A percentile compares a stretch with the other conserved stretches of the same genome.
phyloP scores from a whole-genome alignment of 1,140 invertebrate species.

The Aphelinus atriplicis region DNA sequence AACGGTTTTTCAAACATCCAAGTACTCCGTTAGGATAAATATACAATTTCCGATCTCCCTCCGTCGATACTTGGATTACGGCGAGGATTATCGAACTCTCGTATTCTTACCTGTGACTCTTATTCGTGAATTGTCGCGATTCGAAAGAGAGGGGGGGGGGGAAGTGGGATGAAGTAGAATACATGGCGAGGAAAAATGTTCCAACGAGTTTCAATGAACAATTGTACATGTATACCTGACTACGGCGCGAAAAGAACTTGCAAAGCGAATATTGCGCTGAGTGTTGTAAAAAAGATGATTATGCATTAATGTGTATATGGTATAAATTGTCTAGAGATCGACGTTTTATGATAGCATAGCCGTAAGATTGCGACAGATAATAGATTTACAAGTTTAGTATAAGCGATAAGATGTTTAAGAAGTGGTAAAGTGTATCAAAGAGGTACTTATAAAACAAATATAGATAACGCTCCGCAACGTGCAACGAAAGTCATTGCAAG shows the following conservation, averaged over 20 bases:
- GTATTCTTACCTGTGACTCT: no score
- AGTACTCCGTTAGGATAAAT: no score
- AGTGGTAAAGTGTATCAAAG: conserved; percentile 24
- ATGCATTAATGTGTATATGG: conserved; percentile 41
- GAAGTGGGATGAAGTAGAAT: no score
- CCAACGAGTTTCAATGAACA: no score
- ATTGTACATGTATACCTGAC: no score
- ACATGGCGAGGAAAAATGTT: no score
- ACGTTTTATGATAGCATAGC: conserved; percentile 31
- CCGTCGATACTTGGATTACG: no score
- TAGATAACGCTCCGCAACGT: conserved; percentile 17
- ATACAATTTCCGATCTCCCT: no score
- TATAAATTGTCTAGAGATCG: conserved; percentile 36
- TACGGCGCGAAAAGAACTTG: not conserved
- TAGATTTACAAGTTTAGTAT: conserved; percentile 26
- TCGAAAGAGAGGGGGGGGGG: no score
- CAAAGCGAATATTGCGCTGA: conserved; percentile 4
- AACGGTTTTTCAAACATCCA: no score
- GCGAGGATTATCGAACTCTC: no score
- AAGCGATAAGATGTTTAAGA: conserved; percentile 29
- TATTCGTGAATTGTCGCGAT: no score
- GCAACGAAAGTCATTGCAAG: conserved; percentile 26
- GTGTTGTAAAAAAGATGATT: conserved; percentile 36
- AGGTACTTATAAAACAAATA: conserved; percentile 15
- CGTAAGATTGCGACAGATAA: not conserved